Evolutionary conservation across 2,888 invertebrate species (phyloP).

Genomic region (Phaedon cochleariae): DNA sequence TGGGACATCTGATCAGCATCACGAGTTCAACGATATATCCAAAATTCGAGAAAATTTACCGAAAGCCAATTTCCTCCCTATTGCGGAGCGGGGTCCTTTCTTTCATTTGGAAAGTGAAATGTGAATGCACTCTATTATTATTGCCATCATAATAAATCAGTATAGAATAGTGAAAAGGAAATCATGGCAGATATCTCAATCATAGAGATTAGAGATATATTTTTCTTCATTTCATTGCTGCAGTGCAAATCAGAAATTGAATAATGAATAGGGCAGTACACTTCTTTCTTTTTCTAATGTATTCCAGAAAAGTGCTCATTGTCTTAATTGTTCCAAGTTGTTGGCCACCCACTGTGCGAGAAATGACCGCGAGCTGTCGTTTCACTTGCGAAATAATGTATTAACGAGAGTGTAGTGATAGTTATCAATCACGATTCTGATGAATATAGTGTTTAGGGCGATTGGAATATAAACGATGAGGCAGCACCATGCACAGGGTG

Average conservation of each 20-base stretch:
- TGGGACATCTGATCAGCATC: too few relatives aligned
- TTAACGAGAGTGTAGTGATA: constrained; percentile 35
- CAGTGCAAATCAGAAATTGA: background rate
- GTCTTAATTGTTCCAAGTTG: constrained; percentile 22
- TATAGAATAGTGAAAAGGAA: background rate
- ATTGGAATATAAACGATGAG: constrained; percentile 8
- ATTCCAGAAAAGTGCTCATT: constrained; percentile 7
- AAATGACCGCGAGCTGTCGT: constrained; percentile 33
- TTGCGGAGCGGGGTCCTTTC: too few relatives aligned
- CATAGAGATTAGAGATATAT: too few relatives aligned
- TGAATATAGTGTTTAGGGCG: constrained; percentile 29
- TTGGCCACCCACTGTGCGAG: constrained; percentile 35
- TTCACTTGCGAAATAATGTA: constrained; percentile 34
- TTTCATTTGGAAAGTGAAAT: too few relatives aligned
- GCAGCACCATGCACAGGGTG: background rate
- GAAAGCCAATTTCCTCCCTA: too few relatives aligned
- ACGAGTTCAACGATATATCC: too few relatives aligned
- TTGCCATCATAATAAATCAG: too few relatives aligned
- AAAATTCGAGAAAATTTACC: too few relatives aligned
- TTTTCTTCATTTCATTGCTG: background rate
- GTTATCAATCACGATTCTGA: constrained; percentile 38
- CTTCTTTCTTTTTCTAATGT: constrained; percentile 6
- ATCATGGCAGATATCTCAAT: background rate
- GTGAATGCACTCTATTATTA: too few relatives aligned
- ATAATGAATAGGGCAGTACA: constrained; percentile 10